Evolutionary conservation across 2,113 vertebrate species (phyloP).

Genomic region (Leiothrix lutea): DNA sequence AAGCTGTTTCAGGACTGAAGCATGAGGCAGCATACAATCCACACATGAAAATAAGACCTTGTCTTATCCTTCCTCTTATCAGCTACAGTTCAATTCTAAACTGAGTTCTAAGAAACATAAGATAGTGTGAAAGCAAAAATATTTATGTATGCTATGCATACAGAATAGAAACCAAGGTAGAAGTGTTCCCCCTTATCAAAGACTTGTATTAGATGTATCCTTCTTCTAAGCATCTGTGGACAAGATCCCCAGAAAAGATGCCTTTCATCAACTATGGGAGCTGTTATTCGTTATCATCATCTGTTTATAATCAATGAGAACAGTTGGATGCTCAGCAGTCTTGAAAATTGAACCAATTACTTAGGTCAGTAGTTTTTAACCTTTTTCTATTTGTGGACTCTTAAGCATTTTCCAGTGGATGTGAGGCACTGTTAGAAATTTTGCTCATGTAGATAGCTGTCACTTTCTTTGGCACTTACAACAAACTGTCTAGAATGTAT

Average conservation of each 20-base stretch:
- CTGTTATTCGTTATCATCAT: conserved; percentile 67
- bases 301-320: conserved; percentile 66
- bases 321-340: conserved; percentile 58
- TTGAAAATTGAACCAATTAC: conserved; percentile 66
- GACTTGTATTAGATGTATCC: conserved; percentile 40
- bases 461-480: conserved; percentile 28
- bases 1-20: neutral
- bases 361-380: conserved; percentile 68
- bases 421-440: neutral
- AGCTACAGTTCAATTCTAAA: conserved; percentile 7
- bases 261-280: conserved; percentile 52
- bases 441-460: conserved; percentile 6
- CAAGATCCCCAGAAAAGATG: conserved; percentile 47
- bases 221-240: conserved; percentile 42
- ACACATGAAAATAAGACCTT: neutral
- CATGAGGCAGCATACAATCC: neutral
- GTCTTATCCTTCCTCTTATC: conserved; percentile 24
- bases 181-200: conserved; percentile 52
- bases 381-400: conserved; percentile 53
- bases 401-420: conserved; percentile 48
- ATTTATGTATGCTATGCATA: conserved; percentile 5
- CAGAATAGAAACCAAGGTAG: conserved; percentile 50
- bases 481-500: conserved; percentile 19
- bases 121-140: conserved; percentile 37
- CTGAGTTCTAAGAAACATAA: conserved; percentile 14